phyloP scores from a whole-genome alignment of 2,888 invertebrate genomes.

The Stegana nigrithorax region DNA sequence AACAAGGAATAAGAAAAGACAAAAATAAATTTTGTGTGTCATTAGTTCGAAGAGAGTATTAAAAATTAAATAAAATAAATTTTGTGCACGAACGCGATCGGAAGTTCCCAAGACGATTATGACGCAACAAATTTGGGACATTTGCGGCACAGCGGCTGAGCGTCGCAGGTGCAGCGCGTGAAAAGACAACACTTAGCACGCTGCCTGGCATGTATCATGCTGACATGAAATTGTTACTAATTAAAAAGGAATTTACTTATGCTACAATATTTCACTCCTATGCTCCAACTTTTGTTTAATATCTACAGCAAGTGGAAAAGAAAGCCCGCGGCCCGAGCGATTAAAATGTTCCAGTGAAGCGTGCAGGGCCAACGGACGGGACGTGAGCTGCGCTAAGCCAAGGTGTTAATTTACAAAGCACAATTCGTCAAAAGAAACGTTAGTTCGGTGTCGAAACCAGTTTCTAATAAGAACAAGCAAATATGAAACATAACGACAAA shows the following conservation, averaged over 20 bases:
- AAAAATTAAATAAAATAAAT: too few species aligned
- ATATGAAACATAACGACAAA: not conserved
- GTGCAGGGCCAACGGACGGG: not conserved
- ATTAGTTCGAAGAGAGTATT: too few species aligned
- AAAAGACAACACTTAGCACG: not conserved
- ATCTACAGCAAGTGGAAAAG: not conserved
- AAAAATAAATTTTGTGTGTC: too few species aligned
- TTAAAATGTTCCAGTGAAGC: not conserved
- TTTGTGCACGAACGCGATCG: not conserved
- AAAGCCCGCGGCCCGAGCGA: not conserved
- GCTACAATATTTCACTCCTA: not conserved
- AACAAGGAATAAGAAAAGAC: too few species aligned
- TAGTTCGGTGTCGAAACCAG: conserved; percentile 9
- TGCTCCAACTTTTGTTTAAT: not conserved
- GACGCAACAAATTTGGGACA: conserved; percentile 9
- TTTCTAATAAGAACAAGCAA: not conserved
- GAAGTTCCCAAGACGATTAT: conserved; percentile 18
- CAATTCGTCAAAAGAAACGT: conserved; percentile 9
- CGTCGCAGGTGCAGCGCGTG: not conserved
- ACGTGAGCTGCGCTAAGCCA: too few species aligned
- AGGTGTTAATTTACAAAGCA: conserved; percentile 12
- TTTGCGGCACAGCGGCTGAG: not conserved
- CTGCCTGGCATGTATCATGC: too few species aligned
- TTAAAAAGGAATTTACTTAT: conserved; percentile 14
- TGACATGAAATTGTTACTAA: not conserved